phyloP scores from a whole-genome alignment of 1,140 invertebrate species.

The Sitophilus oryzae region DNA sequence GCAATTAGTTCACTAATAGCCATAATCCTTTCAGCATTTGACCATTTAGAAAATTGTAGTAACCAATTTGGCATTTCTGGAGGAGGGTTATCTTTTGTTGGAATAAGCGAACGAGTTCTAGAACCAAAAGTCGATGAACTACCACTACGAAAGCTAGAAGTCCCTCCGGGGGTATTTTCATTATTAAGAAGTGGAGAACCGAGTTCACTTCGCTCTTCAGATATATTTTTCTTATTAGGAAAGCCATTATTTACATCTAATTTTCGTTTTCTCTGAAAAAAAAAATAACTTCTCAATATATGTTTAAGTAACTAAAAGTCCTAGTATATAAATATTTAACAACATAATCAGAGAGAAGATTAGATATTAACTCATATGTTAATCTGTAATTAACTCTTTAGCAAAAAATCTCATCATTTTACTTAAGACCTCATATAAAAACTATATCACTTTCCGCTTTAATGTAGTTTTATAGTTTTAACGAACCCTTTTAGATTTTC shows the following conservation, averaged over 20 bases:
- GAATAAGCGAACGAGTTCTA: constrained; percentile 53
- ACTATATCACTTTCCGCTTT: no score
- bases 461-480: no score
- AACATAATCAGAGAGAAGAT: constrained; percentile 41
- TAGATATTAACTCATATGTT: constrained; percentile 35
- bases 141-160: neutral
- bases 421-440: no score
- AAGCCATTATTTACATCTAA: constrained; percentile 44
- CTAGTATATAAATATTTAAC: neutral
- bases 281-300: neutral
- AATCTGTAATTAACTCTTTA: constrained; percentile 34
- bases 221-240: constrained; percentile 44
- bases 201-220: constrained; percentile 16
- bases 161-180: constrained; percentile 7
- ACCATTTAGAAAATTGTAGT: constrained; percentile 79
- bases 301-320: neutral
- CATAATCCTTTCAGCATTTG: constrained; percentile 78
- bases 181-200: constrained; percentile 6
- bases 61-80: constrained; percentile 72
- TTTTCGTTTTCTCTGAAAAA: constrained; percentile 44
- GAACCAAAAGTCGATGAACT: constrained; percentile 13
- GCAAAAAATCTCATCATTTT: constrained; percentile 18
- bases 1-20: constrained; percentile 88
- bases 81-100: constrained; percentile 74
- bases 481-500: no score